A percentile compares a stretch with the other conserved stretches of the same genome.
Conservation (phyloP, 2,797 vertebrate genomes). For the Myotis findleyi region DNA sequence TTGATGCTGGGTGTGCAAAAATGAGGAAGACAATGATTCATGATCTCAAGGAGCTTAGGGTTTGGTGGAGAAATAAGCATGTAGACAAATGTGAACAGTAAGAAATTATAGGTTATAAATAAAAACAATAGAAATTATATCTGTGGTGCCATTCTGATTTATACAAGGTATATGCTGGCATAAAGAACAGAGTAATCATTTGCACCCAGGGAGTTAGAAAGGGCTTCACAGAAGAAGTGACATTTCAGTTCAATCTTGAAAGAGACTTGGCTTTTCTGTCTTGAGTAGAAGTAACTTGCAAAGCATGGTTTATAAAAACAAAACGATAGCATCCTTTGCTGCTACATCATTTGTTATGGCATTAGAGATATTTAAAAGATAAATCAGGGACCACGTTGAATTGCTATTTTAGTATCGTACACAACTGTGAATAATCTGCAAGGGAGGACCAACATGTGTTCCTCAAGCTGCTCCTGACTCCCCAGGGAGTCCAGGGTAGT, state of each 20-base stretch:
- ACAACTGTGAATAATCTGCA: conserved; percentile 59
- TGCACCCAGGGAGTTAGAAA: neutral
- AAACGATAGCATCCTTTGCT: conserved; percentile 11
- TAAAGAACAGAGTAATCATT: neutral
- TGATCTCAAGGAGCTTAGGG: neutral
- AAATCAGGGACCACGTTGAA: conserved; percentile 8
- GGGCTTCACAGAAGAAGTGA: neutral
- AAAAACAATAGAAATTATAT: neutral
- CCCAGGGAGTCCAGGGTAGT: conserved; percentile 50
- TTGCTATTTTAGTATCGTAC: conserved; percentile 47
- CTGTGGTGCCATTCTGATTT: neutral
- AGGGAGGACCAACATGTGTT: conserved; percentile 72
- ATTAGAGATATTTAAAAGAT: conserved; percentile 53
- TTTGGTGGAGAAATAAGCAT: neutral
- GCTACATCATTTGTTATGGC: neutral
- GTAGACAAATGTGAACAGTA: neutral
- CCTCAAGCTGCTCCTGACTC: conserved; percentile 74
- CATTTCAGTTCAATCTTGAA: conserved; percentile 45
- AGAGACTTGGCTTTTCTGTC: conserved; percentile 24
- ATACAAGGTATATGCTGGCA: neutral
- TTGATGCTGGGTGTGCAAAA: neutral
- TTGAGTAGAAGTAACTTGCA: conserved; percentile 27
- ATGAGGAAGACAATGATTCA: neutral
- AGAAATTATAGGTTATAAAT: neutral
- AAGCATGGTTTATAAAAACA: conserved; percentile 40